Conservation (phyloP, 1,140 invertebrate species). For the Philotrypesis tridentata region DNA sequence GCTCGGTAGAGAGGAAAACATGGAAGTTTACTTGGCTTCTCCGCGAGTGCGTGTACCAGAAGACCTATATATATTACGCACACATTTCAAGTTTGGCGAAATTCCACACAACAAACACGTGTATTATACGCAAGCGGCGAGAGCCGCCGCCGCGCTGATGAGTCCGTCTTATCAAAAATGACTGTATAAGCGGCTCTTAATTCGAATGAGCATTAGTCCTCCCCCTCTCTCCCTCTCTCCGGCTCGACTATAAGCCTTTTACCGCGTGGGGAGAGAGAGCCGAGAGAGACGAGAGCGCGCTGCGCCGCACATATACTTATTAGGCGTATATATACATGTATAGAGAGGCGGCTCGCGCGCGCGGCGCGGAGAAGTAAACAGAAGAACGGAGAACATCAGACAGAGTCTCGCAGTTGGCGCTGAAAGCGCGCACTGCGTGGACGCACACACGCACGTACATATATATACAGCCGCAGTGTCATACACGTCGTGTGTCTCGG, state of each 20-base stretch:
- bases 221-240: constrained; percentile 31
- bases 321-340: no score
- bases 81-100: not conserved
- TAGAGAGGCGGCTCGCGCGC: no score
- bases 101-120: not conserved
- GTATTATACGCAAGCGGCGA: no score
- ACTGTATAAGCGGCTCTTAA: not conserved
- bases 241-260: no score
- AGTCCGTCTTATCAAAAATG: constrained; percentile 55
- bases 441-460: constrained; percentile 52
- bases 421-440: constrained; percentile 52
- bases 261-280: no score
- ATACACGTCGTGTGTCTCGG: not conserved
- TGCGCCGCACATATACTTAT: not conserved
- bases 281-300: constrained; percentile 41
- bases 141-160: no score
- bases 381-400: no score
- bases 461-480: not conserved
- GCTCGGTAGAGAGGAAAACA: not conserved
- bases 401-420: constrained; percentile 56
- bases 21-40: no score
- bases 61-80: not conserved
- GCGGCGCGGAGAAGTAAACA: constrained; percentile 60
- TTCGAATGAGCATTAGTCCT: not conserved
- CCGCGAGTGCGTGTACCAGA: no score